Evolutionary conservation across 2,113 vertebrate species (phyloP).

Genomic region (Hirundichthys speculiger): DNA sequence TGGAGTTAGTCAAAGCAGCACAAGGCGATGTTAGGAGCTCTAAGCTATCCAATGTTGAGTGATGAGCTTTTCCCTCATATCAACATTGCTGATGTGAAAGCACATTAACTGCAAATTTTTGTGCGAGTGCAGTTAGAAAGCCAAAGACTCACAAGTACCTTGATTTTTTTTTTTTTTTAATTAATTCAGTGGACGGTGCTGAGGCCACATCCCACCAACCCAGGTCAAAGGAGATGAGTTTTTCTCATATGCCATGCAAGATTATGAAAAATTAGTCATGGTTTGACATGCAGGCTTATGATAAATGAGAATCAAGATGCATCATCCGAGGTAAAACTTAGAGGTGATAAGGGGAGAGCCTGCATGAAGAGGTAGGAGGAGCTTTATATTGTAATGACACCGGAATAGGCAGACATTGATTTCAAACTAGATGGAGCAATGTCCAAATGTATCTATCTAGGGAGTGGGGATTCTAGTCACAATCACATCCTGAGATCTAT

Average conservation of each 20-base stretch:
- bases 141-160: slow-evolving; percentile 79
- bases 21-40: slow-evolving; percentile 41
- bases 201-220: slow-evolving; percentile 57
- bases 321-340: slow-evolving; percentile 38
- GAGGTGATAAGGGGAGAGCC: slow-evolving; percentile 69
- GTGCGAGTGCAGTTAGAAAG: slow-evolving; percentile 73
- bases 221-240: slow-evolving; percentile 31
- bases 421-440: slow-evolving; percentile 53
- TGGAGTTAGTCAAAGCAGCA: slow-evolving; percentile 58
- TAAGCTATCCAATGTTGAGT: slow-evolving; percentile 3
- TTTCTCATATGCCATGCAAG: slow-evolving; percentile 71
- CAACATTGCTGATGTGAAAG: slow-evolving; percentile 2
- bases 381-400: slow-evolving; percentile 60
- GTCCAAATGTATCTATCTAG: slow-evolving; percentile 17
- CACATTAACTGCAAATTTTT: slow-evolving; percentile 13
- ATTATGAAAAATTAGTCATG: slow-evolving; percentile 45
- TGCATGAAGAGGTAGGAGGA: slow-evolving; percentile 85
- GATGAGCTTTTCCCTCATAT: slow-evolving; percentile 9
- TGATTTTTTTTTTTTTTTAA: slow-evolving; percentile 16
- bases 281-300: slow-evolving; percentile 78
- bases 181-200: slow-evolving; percentile 36
- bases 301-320: slow-evolving; percentile 43
- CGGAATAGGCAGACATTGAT: slow-evolving; percentile 66
- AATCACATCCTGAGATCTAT: slow-evolving; percentile 54
- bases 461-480: slow-evolving; percentile 34